Evolutionary conservation across 2,797 vertebrate species (phyloP).

Genomic region (Manis javanica): DNA sequence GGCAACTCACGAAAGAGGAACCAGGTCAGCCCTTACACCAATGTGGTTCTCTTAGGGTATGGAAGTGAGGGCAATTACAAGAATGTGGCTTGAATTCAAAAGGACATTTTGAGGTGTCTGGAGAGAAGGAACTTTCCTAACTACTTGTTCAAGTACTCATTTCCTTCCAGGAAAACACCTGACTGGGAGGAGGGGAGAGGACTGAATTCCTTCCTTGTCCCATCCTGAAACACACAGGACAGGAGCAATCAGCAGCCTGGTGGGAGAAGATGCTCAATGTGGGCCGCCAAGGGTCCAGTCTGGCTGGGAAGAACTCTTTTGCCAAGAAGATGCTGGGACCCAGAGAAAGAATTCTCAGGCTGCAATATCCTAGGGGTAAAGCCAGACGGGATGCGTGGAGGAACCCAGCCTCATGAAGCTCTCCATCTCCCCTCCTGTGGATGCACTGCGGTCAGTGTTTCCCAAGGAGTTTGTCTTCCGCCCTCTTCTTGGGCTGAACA

Average conservation of each 20-base stretch:
- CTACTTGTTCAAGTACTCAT: background rate
- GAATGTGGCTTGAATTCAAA: background rate
- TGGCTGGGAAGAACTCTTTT: constrained; percentile 4
- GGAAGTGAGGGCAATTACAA: background rate
- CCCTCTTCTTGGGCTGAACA: background rate
- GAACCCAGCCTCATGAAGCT: background rate
- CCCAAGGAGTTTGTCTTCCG: background rate
- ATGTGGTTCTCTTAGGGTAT: background rate
- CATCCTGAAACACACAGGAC: background rate
- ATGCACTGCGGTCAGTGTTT: background rate
- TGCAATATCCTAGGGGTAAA: background rate
- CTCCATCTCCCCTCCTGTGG: background rate
- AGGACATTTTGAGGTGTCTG: background rate
- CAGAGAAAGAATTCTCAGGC: constrained; percentile 21
- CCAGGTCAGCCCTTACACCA: background rate
- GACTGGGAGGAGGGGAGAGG: background rate
- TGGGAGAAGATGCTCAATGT: background rate
- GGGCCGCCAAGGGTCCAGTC: background rate
- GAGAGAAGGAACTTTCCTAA: constrained; percentile 24
- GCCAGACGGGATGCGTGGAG: background rate
- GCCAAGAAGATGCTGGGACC: background rate
- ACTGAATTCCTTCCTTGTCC: background rate
- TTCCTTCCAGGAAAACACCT: background rate
- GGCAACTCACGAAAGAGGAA: constrained; percentile 17
- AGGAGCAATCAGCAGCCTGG: background rate